These are phyloP conservation scores for Phaonia tiefii DNA, from an alignment of 2,888 invertebrate genomes.

Conservation along the genomic window DNA sequence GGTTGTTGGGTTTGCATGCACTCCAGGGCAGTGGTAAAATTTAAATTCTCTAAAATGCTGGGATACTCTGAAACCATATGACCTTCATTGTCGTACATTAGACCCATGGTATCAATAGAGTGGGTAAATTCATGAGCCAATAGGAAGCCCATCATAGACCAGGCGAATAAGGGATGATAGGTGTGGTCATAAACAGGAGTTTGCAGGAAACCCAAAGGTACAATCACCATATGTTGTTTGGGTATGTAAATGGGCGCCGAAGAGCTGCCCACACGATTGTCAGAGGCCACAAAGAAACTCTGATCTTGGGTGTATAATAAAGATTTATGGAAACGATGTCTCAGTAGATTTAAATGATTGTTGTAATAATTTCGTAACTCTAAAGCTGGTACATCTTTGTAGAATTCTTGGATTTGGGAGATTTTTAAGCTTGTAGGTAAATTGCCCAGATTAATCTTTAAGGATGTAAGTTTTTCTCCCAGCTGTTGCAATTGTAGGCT, in stretches of 20 bases:
- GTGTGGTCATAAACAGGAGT: conserved; percentile 67
- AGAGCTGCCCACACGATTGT: conserved; percentile 54
- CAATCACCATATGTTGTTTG: conserved; percentile 72
- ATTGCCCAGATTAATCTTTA: conserved; percentile 6
- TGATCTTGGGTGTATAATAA: background rate
- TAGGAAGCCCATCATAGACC: conserved; percentile 74
- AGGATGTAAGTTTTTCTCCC: background rate
- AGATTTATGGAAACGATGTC: conserved; percentile 59
- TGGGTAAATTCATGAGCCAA: conserved; percentile 76
- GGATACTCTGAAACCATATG: conserved; percentile 50
- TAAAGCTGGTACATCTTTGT: background rate
- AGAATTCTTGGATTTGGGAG: background rate
- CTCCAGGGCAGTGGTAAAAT: conserved; percentile 34
- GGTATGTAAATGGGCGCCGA: conserved; percentile 72
- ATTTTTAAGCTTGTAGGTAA: background rate
- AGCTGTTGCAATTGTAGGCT: background rate
- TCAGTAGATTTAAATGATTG: conserved; percentile 71
- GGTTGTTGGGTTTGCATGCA: conserved; percentile 67
- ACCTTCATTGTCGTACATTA: conserved; percentile 69
- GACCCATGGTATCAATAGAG: conserved; percentile 71
- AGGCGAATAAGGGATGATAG: conserved; percentile 71
- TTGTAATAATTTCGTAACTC: conserved; percentile 66
- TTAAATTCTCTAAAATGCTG: conserved; percentile 53
- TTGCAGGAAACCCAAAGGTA: conserved; percentile 73
- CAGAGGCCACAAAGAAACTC: conserved; percentile 34